Evolutionary conservation across 2,113 vertebrate species (phyloP).

Genomic region (Rostratula benghalensis): DNA sequence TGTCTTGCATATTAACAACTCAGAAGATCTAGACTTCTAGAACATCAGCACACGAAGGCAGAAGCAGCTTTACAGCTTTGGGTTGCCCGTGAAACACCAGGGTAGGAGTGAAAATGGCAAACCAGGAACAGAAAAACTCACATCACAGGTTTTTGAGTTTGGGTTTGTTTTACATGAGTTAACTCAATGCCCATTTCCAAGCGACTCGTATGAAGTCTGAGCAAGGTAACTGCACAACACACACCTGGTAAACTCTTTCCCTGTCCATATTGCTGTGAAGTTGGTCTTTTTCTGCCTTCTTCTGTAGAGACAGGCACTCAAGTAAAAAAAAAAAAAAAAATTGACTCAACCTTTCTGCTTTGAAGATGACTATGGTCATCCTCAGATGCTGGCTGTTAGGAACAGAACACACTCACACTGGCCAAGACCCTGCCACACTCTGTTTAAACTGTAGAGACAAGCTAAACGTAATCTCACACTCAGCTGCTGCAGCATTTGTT

Average conservation of each 20-base stretch:
- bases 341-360: neutral
- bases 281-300: neutral
- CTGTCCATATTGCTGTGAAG: neutral
- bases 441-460: neutral
- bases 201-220: neutral
- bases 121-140: neutral
- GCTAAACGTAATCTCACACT: neutral
- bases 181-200: neutral
- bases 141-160: neutral
- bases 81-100: neutral
- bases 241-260: neutral
- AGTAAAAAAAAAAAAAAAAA: neutral
- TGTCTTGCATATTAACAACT: neutral
- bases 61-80: neutral
- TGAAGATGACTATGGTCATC: neutral
- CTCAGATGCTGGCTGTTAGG: neutral
- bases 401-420: neutral
- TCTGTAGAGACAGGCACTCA: neutral
- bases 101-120: neutral
- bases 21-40: neutral
- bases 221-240: neutral
- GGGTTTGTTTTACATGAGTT: neutral
- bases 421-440: neutral
- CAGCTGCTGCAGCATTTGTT: constrained; percentile 15
- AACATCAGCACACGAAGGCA: neutral